Conservation (phyloP, 2,888 invertebrate genomes). For the Hirtodrosophila trivittata region DNA sequence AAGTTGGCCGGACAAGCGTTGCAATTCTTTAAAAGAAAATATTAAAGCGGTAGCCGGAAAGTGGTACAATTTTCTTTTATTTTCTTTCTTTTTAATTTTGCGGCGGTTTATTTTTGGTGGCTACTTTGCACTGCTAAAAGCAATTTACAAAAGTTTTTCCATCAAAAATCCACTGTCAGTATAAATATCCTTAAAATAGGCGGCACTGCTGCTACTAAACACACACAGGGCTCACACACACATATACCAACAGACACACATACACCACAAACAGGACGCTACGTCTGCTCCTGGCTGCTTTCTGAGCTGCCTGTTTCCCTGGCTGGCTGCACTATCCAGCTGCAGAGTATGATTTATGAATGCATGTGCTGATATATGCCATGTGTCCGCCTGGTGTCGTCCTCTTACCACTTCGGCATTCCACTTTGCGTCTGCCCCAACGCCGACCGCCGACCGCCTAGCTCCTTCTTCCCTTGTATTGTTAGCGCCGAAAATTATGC, state of each 20-base stretch:
- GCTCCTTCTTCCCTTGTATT: conserved; percentile 46
- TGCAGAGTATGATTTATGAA: conserved; percentile 77
- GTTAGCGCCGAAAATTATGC: conserved; percentile 76
- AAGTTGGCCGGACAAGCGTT: conserved; percentile 8
- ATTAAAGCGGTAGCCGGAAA: conserved; percentile 27
- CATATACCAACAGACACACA: conserved; percentile 13
- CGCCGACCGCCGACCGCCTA: background rate
- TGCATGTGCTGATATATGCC: conserved; percentile 79
- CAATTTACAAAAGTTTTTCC: conserved; percentile 84
- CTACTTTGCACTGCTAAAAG: conserved; percentile 67
- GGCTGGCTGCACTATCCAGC: conserved; percentile 70
- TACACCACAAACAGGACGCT: conserved; percentile 30
- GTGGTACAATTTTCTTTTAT: conserved; percentile 11
- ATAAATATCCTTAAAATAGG: conserved; percentile 83
- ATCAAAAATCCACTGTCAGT: conserved; percentile 82
- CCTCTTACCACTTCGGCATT: conserved; percentile 9
- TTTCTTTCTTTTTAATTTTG: conserved; percentile 21
- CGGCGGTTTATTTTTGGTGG: conserved; percentile 36
- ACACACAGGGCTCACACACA: conserved; percentile 38
- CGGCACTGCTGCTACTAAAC: conserved; percentile 61
- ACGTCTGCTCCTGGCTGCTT: conserved; percentile 50
- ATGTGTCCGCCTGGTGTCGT: conserved; percentile 55
- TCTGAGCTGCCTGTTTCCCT: conserved; percentile 45
- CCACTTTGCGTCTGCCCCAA: conserved; percentile 11
- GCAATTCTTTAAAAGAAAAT: conserved; percentile 29